Conservation (phyloP, 2,113 vertebrate genomes). For the Scytalopus superciliaris region DNA sequence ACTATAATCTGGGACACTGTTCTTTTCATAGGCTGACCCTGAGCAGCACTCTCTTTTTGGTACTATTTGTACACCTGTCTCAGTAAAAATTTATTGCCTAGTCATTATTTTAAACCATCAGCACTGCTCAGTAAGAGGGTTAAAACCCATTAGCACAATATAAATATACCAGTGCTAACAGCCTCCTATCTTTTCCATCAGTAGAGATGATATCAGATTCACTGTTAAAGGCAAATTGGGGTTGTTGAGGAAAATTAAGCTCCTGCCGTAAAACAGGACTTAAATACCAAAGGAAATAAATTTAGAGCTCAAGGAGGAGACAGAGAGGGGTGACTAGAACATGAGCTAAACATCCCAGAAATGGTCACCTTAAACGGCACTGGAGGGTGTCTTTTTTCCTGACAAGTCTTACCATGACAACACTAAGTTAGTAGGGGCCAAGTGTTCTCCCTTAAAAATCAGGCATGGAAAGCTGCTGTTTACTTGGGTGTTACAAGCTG, state of each 20-base stretch:
- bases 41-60: background rate
- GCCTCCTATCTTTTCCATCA: slow-evolving; percentile 14
- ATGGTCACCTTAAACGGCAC: background rate
- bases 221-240: slow-evolving; percentile 12
- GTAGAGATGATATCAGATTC: background rate
- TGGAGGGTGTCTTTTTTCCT: background rate
- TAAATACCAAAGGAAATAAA: slow-evolving; percentile 56
- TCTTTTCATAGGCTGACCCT: slow-evolving; percentile 41
- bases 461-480: background rate
- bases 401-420: background rate
- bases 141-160: slow-evolving; percentile 41
- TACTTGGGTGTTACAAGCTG: background rate
- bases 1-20: background rate
- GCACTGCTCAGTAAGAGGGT: background rate
- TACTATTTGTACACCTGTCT: slow-evolving; percentile 50
- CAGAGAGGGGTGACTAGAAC: background rate
- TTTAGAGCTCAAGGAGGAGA: slow-evolving; percentile 4
- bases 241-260: slow-evolving; percentile 44
- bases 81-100: slow-evolving; percentile 49
- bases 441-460: background rate
- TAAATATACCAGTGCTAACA: slow-evolving; percentile 35
- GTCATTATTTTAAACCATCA: slow-evolving; percentile 61
- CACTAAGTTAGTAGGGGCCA: background rate
- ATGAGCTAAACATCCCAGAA: slow-evolving; percentile 25
- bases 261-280: slow-evolving; percentile 9